Base-by-base conservation (phyloP, 2,888 invertebrate species). In the Mycalesis mineus region DNA sequence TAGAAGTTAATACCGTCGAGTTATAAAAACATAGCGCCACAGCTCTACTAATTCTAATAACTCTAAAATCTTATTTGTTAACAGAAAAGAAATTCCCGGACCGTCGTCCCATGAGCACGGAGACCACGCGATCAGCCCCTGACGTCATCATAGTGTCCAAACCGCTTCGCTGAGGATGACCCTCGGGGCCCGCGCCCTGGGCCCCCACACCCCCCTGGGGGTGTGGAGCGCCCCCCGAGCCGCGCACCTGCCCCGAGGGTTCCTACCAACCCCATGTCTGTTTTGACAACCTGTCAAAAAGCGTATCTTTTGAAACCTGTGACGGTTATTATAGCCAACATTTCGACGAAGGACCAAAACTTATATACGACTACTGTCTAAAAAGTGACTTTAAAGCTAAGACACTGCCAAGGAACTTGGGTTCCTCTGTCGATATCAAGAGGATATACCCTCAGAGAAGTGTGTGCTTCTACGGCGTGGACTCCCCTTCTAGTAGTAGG, bases 41-140 rank as follows among this genome's bases (percentile, higher is more conserved):
- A n/a, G n/a, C n/a, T n/a, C n/a, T n/a, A n/a, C n/a, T n/a, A n/a
- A n/a, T n/a, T n/a, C n/a, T n/a, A n/a, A n/a, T n/a, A n/a, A n/a
- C n/a, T n/a, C n/a, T n/a, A n/a, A n/a, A 50, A 11, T 8, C 33
- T 44, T 8, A 31, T 58, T 55, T 56, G 39, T 29, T 73, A 68
- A 66, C 85, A 89, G 89, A 78, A 70, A 89, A 88, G 78, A 88
- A 87, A 68, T 69, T 78, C 11, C 63, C 75, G 0, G 88, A 88
- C 45, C 88, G 92, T 41, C 88, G 94, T 50, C 94, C 95, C 45
- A 95, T 94, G 84, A 95, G 95, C 83, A 93, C 93, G 58, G 94
- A 96, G 77, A 96, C 96, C 57, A 95, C 96, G 58, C 95, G 96
- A 73, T 96, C 96, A 57, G 96, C 96, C 1, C 96, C 96, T 49